Evolutionary conservation across 1,140 invertebrate genomes (phyloP).

Genomic region (Argopecten irradians): DNA sequence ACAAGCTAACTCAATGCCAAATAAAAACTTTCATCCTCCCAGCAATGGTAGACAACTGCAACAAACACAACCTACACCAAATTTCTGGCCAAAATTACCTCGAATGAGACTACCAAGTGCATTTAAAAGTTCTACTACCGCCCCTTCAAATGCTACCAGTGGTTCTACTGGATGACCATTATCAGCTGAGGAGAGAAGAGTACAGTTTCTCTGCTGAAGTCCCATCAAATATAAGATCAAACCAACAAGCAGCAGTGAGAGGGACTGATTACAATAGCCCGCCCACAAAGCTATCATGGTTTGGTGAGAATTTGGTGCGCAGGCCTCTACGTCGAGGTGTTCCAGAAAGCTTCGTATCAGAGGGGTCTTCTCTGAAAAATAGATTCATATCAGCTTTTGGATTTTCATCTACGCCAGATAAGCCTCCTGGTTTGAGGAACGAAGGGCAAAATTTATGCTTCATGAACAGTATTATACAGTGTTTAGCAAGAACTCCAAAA

Average conservation of each 20-base stretch:
- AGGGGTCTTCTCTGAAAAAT: slow-evolving; percentile 50
- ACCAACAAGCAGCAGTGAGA: slow-evolving; percentile 18
- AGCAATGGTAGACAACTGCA: not conserved
- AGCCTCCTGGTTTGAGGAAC: slow-evolving; percentile 70
- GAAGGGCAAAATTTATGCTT: slow-evolving; percentile 74
- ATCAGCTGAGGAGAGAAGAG: slow-evolving; percentile 26
- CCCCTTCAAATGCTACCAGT: not conserved
- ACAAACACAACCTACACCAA: not conserved
- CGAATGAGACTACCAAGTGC: slow-evolving; percentile 34
- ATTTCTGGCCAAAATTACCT: slow-evolving; percentile 31
- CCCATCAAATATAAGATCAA: not conserved
- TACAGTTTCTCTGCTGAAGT: slow-evolving; percentile 41
- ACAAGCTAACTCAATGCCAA: not conserved
- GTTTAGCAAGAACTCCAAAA: slow-evolving; percentile 68
- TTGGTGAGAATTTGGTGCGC: slow-evolving; percentile 56
- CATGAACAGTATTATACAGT: slow-evolving; percentile 74
- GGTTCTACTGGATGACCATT: slow-evolving; percentile 19
- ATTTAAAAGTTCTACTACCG: slow-evolving; percentile 34
- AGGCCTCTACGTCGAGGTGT: slow-evolving; percentile 57
- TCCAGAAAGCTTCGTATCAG: not conserved
- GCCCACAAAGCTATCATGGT: slow-evolving; percentile 50
- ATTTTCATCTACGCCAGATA: slow-evolving; percentile 43
- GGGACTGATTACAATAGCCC: slow-evolving; percentile 30
- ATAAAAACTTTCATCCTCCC: not conserved
- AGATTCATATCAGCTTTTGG: slow-evolving; percentile 69